These are phyloP conservation scores for Orthosia cruda DNA, from an alignment of 2,888 invertebrate genomes.

Conservation along the genomic window DNA sequence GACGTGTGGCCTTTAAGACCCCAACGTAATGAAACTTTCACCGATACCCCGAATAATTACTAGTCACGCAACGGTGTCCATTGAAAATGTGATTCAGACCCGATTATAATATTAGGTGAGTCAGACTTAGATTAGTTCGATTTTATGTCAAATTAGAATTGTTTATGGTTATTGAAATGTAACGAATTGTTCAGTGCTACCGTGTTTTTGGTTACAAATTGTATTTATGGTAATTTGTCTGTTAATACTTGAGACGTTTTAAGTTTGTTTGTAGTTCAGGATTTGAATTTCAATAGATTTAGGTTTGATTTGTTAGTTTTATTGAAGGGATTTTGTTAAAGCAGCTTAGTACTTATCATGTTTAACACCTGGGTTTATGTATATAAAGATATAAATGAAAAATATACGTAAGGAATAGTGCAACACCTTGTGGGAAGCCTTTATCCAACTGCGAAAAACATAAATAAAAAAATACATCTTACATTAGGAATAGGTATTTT, in stretches of 20 bases:
- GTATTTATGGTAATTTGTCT: slow-evolving; percentile 43
- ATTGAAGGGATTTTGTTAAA: neutral
- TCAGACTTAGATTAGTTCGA: slow-evolving; percentile 67
- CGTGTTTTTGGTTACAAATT: slow-evolving; percentile 44
- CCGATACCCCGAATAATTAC: slow-evolving; percentile 77
- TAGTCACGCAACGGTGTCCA: slow-evolving; percentile 81
- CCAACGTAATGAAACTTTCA: slow-evolving; percentile 69
- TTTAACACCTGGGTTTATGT: too few relatives aligned
- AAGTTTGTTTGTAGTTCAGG: neutral
- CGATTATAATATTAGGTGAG: slow-evolving; percentile 72
- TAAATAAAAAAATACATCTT: too few relatives aligned
- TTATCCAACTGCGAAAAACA: too few relatives aligned
- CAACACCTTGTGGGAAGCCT: too few relatives aligned
- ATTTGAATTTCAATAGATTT: slow-evolving; percentile 43
- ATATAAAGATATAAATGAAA: too few relatives aligned
- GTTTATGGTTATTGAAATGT: slow-evolving; percentile 64
- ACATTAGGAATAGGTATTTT: too few relatives aligned
- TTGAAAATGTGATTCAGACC: slow-evolving; percentile 73
- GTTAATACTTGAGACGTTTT: slow-evolving; percentile 17
- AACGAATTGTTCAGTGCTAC: slow-evolving; percentile 42
- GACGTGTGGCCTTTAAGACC: slow-evolving; percentile 79
- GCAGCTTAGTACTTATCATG: neutral
- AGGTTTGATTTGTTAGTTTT: slow-evolving; percentile 24
- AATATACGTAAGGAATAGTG: too few relatives aligned
- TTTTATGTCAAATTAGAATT: slow-evolving; percentile 68